Percentiles rank a stretch among this genome's conserved stretches.
Evolutionary conservation across 2,113 vertebrate genomes (phyloP).

Genomic region (Lutjanus erythropterus): DNA sequence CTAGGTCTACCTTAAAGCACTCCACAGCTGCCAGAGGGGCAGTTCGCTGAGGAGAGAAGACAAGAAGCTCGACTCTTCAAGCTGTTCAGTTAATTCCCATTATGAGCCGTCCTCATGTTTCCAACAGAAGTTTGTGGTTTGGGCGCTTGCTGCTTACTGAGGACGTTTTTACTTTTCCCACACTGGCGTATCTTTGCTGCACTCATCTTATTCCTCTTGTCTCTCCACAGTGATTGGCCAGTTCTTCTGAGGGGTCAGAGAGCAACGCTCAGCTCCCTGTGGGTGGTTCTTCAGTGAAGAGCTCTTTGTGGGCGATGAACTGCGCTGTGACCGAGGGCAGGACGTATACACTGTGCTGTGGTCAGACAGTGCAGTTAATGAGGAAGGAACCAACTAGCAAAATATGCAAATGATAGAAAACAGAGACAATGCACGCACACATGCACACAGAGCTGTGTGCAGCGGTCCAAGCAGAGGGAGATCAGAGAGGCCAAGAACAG

Average conservation of each 20-base stretch:
- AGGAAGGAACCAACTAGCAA: not conserved
- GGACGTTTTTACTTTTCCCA: conserved; percentile 68
- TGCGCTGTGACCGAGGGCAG: conserved; percentile 6
- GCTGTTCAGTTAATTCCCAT: conserved; percentile 57
- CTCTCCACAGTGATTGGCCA: conserved; percentile 40
- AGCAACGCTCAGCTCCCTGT: conserved; percentile 48
- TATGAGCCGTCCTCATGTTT: conserved; percentile 60
- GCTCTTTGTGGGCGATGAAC: conserved; percentile 34
- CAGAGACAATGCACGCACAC: not conserved
- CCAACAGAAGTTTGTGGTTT: conserved; percentile 74
- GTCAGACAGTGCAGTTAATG: conserved; percentile 3
- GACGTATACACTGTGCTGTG: conserved; percentile 11
- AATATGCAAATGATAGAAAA: conserved; percentile 39
- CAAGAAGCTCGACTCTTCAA: conserved; percentile 52
- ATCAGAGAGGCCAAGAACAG: not conserved
- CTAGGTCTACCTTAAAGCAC: conserved; percentile 51
- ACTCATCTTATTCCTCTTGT: conserved; percentile 47
- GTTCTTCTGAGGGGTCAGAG: conserved; percentile 53
- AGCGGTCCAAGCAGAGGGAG: not conserved
- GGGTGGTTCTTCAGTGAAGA: conserved; percentile 34
- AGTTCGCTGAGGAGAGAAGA: conserved; percentile 34
- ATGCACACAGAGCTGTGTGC: conserved; percentile 3
- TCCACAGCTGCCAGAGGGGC: conserved; percentile 42
- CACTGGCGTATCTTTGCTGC: conserved; percentile 56
- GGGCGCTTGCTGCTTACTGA: conserved; percentile 56